phyloP scores from a whole-genome alignment of 2,888 invertebrate species.

The Athalia circularis region DNA sequence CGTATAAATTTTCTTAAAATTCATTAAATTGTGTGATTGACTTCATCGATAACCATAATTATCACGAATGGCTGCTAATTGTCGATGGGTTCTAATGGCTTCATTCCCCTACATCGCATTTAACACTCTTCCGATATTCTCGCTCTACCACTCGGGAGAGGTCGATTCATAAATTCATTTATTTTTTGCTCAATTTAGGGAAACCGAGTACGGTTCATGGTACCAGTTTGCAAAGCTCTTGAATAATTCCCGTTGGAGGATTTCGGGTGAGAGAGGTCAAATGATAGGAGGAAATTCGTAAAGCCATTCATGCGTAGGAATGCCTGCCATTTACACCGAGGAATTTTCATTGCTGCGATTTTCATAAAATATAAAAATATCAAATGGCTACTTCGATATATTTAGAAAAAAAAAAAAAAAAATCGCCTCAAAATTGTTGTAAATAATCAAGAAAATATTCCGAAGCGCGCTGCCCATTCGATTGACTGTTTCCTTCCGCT shows the following conservation, averaged over 20 bases:
- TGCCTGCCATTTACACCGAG: not conserved
- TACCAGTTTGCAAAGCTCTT: not conserved
- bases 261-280: not conserved
- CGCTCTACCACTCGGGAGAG: not conserved
- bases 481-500: not conserved
- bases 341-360: constrained; percentile 18
- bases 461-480: not conserved
- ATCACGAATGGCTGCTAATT: too few species aligned
- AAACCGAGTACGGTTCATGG: not conserved
- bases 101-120: not conserved
- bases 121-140: not conserved
- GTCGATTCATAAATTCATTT: constrained; percentile 14
- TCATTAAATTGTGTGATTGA: too few species aligned
- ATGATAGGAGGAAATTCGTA: constrained; percentile 7
- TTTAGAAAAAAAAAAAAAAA: not conserved
- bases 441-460: not conserved
- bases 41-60: too few species aligned
- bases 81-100: not conserved
- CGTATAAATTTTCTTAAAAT: too few species aligned
- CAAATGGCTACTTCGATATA: not conserved
- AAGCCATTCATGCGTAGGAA: not conserved
- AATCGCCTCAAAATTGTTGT: not conserved
- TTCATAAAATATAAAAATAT: not conserved
- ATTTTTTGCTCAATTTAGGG: constrained; percentile 11
- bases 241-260: not conserved